Percentiles rank a stretch among this genome's conserved stretches.
Evolutionary conservation across 2,797 vertebrate genomes (phyloP).

Genomic region (Liasis olivaceus): DNA sequence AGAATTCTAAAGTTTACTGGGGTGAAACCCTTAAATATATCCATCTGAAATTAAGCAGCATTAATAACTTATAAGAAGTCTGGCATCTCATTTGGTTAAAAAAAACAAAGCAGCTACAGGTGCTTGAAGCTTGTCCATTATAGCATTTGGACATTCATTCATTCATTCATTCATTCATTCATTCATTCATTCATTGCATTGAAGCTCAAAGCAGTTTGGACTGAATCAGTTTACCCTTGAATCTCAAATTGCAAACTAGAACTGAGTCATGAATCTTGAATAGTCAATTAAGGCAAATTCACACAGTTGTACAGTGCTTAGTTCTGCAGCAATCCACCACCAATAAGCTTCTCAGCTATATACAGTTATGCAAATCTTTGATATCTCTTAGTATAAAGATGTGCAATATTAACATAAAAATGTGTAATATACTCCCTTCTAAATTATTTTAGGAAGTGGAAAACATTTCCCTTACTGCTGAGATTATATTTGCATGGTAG

Average conservation of each 20-base stretch:
- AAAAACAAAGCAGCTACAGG: background rate
- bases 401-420: no score
- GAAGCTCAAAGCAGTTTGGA: background rate
- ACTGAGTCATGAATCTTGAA: no score
- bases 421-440: no score
- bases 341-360: no score
- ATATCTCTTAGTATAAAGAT: no score
- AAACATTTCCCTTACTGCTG: no score
- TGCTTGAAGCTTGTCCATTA: background rate
- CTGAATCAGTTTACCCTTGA: background rate
- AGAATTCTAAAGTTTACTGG: background rate
- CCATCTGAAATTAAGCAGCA: background rate
- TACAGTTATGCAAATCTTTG: no score
- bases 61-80: background rate
- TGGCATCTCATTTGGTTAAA: background rate
- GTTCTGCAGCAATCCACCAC: no score
- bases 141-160: background rate
- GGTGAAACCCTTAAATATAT: background rate
- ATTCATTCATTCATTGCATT: background rate
- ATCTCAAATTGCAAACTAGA: background rate
- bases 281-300: no score
- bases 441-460: no score
- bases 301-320: no score
- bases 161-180: background rate
- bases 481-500: no score